These are phyloP conservation scores for Styela clava DNA, from an alignment of 23 tunicate species.

Conservation along the genomic window DNA sequence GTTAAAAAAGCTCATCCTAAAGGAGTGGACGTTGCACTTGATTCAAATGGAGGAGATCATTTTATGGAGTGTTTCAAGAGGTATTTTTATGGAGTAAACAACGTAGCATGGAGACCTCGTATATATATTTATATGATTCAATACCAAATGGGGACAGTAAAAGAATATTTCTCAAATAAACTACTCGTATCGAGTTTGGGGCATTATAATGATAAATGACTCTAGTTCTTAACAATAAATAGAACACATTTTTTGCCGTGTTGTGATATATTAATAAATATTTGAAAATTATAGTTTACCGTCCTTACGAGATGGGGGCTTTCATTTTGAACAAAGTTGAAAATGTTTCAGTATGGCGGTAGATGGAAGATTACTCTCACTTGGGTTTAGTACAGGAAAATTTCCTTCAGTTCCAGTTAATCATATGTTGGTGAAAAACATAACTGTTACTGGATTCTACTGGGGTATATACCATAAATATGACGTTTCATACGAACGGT, in stretches of 20 bases:
- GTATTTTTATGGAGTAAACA: constrained; percentile 10
- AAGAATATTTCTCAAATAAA: no score
- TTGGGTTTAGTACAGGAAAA: constrained; percentile 80
- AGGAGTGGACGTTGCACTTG: constrained; percentile 82
- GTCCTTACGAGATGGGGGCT: no score
- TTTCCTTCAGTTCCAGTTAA: constrained; percentile 79
- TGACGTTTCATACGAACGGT: neutral
- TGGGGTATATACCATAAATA: constrained; percentile 53
- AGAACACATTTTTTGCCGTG: no score
- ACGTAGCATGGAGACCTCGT: no score
- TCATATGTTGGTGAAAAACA: constrained; percentile 71
- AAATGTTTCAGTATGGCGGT: constrained; percentile 53
- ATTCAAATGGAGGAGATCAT: constrained; percentile 70
- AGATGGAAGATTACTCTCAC: constrained; percentile 67
- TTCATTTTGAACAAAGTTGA: no score
- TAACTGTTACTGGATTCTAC: constrained; percentile 55
- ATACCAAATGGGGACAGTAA: no score
- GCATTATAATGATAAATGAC: no score
- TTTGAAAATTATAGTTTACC: no score
- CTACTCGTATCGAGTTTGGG: no score
- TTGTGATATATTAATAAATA: no score
- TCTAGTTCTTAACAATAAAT: no score
- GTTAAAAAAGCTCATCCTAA: constrained; percentile 32
- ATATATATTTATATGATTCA: no score
- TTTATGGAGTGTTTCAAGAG: constrained; percentile 61